phyloP scores from a whole-genome alignment of 2,888 invertebrate genomes.

The Aromia moschata region DNA sequence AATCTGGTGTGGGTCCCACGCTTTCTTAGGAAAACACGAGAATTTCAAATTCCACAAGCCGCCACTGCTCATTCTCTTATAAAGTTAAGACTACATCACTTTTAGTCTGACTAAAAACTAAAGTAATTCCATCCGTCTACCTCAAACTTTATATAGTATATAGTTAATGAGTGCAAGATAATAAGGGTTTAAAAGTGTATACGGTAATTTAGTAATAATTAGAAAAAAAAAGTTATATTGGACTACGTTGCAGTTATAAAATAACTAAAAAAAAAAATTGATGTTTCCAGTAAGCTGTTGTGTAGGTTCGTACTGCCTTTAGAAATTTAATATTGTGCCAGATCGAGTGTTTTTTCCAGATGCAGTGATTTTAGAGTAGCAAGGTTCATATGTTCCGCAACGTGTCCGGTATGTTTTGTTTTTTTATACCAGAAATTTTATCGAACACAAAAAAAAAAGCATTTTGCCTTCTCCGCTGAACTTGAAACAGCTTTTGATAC shows the following conservation, averaged over 20 bases:
- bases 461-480: neutral
- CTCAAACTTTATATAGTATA: constrained; percentile 56
- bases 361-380: constrained; percentile 42
- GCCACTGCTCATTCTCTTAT: constrained; percentile 7
- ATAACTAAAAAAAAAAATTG: constrained; percentile 54
- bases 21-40: no score
- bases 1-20: no score
- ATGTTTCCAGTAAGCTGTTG: constrained; percentile 54
- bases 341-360: constrained; percentile 47
- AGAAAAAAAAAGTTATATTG: constrained; percentile 45
- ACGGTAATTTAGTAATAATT: constrained; percentile 56
- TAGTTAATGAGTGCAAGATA: constrained; percentile 58
- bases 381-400: constrained; percentile 26
- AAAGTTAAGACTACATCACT: constrained; percentile 21
- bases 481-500: neutral
- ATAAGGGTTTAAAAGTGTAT: constrained; percentile 63
- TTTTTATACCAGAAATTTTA: constrained; percentile 22
- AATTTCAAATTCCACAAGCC: no score
- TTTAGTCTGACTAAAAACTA: constrained; percentile 26
- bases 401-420: constrained; percentile 17
- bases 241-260: constrained; percentile 58
- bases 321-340: constrained; percentile 48
- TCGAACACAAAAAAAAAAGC: neutral
- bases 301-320: constrained; percentile 54
- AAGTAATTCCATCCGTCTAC: constrained; percentile 63